Conservation (phyloP, 2,888 invertebrate species). For the Drosophila acutilabella region DNA sequence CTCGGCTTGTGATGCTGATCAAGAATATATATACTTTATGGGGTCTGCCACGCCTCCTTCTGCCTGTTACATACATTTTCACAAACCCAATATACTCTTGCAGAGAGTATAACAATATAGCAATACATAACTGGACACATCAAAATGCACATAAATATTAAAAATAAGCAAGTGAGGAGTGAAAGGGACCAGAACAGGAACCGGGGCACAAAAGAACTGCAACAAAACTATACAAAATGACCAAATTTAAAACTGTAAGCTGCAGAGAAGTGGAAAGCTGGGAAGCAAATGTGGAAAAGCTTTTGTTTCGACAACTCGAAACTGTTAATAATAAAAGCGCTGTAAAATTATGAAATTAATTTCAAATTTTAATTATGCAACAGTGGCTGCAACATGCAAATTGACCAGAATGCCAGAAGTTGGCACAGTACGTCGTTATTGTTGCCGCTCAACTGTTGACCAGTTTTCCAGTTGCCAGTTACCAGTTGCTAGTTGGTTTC, state of each 20-base stretch:
- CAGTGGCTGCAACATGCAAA: conserved; percentile 72
- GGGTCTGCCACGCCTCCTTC: too few relatives aligned
- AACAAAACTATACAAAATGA: conserved; percentile 18
- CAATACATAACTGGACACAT: conserved; percentile 65
- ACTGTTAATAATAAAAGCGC: conserved; percentile 69
- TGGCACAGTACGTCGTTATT: conserved; percentile 10
- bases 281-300: conserved; percentile 26
- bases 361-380: conserved; percentile 79
- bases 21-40: too few relatives aligned
- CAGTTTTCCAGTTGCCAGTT: conserved; percentile 11
- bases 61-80: too few relatives aligned
- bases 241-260: conserved; percentile 2
- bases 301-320: conserved; percentile 64
- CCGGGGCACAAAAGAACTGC: conserved; percentile 33
- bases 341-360: conserved; percentile 78
- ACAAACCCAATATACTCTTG: too few relatives aligned
- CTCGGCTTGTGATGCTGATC: too few relatives aligned
- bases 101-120: too few relatives aligned
- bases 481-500: conserved; percentile 22
- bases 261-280: background rate
- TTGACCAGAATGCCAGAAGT: conserved; percentile 54
- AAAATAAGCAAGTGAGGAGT: conserved; percentile 62
- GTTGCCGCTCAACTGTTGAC: background rate
- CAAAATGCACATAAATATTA: conserved; percentile 80
- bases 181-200: conserved; percentile 51